A percentile compares a stretch with the other conserved stretches of the same genome.
phyloP scores from a whole-genome alignment of 2,888 invertebrate genomes.

The Chrysolina haemoptera region DNA sequence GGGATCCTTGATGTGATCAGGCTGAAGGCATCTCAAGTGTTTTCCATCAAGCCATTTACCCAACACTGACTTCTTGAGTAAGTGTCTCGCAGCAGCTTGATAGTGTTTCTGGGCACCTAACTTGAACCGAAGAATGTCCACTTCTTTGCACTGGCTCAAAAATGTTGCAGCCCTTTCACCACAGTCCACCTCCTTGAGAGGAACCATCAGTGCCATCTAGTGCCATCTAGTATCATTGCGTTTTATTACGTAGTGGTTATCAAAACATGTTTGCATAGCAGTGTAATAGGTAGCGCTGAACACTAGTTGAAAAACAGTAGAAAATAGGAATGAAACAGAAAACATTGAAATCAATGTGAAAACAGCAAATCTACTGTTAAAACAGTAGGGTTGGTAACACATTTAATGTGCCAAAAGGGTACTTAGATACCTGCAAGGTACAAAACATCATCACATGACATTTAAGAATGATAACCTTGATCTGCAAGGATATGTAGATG shows the following conservation, averaged over 20 bases:
- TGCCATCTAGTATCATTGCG: too few species aligned
- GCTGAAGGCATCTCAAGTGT: conserved; percentile 21
- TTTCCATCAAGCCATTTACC: conserved; percentile 23
- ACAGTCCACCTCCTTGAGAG: conserved; percentile 7
- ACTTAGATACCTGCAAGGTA: conserved; percentile 42
- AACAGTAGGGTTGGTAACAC: too few species aligned
- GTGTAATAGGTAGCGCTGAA: too few species aligned
- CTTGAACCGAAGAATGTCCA: conserved; percentile 2
- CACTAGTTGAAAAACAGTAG: too few species aligned
- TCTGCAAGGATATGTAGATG: conserved; percentile 47
- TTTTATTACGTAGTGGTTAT: too few species aligned
- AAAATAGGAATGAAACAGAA: too few species aligned
- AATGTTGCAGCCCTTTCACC: conserved; percentile 3
- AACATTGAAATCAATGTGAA: too few species aligned
- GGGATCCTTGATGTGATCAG: conserved; percentile 20
- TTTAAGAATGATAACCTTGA: conserved; percentile 31
- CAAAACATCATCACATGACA: conserved; percentile 43
- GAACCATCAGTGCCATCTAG: too few species aligned
- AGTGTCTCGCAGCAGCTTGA: conserved; percentile 4
- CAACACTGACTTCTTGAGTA: conserved; percentile 12
- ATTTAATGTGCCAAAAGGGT: conserved; percentile 44
- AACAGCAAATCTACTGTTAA: too few species aligned
- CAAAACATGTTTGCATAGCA: too few species aligned
- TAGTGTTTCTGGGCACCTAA: conserved; percentile 2
- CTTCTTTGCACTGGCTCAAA: neutral